These are phyloP conservation scores for Synchiropus splendidus DNA, from an alignment of 2,113 vertebrate genomes.

Conservation along the genomic window DNA sequence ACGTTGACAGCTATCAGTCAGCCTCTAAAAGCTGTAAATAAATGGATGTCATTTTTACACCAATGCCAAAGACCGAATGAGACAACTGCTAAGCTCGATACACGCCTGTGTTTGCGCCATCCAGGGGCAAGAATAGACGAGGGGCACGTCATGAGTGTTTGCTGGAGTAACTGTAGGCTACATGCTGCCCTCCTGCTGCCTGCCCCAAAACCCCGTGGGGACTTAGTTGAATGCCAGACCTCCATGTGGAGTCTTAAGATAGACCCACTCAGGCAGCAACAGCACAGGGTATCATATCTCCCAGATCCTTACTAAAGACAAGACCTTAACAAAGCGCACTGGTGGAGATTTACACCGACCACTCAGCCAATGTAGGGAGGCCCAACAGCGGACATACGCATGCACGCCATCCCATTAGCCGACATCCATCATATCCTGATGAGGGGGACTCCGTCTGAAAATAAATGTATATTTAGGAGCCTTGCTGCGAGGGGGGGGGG, in stretches of 20 bases:
- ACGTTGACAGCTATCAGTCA: no score
- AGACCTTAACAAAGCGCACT: conserved; percentile 47
- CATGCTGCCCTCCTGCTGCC: conserved; percentile 44
- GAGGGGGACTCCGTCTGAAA: conserved; percentile 60
- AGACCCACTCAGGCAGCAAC: conserved; percentile 63
- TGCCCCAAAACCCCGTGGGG: conserved; percentile 52
- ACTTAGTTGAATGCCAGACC: conserved; percentile 64
- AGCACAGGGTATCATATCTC: conserved; percentile 61
- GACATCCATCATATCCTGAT: conserved; percentile 64
- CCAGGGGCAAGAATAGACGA: conserved; percentile 48
- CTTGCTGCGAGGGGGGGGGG: conserved; percentile 20
- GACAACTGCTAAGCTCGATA: conserved; percentile 42
- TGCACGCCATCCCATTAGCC: conserved; percentile 57
- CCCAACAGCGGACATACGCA: conserved; percentile 41
- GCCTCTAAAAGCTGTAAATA: no score
- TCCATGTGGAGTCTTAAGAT: conserved; percentile 69
- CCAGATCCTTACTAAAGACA: conserved; percentile 59
- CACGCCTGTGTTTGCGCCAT: conserved; percentile 28
- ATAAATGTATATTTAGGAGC: conserved; percentile 67
- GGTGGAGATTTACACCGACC: conserved; percentile 48
- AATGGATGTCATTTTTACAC: conserved; percentile 10
- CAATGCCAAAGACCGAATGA: conserved; percentile 30
- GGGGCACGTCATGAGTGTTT: conserved; percentile 40
- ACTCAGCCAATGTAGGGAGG: conserved; percentile 28
- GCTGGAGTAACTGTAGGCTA: conserved; percentile 50